These are phyloP conservation scores for Pyrgilauda ruficollis DNA, from an alignment of 2,113 vertebrate genomes.

Conservation along the genomic window DNA sequence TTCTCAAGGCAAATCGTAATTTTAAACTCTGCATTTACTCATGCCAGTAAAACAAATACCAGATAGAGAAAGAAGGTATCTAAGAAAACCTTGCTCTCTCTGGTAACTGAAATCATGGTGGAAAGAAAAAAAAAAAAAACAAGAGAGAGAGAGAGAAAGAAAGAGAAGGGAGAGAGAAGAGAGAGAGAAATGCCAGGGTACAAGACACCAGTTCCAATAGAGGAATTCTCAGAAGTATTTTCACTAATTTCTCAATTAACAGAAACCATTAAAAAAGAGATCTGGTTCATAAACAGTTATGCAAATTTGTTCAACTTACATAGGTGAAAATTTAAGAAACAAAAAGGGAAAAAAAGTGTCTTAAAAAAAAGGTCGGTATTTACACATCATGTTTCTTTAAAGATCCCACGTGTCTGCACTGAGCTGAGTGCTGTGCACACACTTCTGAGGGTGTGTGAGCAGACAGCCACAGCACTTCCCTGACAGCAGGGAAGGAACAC, in stretches of 20 bases:
- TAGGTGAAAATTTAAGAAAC: not conserved
- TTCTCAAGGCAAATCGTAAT: not conserved
- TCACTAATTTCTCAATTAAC: not conserved
- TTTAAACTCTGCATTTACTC: not conserved
- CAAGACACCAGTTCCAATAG: not conserved
- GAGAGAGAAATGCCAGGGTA: accelerated
- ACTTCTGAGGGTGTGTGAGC: not conserved
- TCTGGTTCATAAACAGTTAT: not conserved
- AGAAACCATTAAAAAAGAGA: not conserved
- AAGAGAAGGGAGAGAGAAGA: not conserved
- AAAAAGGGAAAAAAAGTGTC: not conserved
- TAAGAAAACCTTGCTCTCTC: not conserved
- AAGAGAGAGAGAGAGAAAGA: too few species aligned
- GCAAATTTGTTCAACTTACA: not conserved
- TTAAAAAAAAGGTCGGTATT: not conserved
- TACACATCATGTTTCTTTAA: not conserved
- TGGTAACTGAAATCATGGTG: not conserved
- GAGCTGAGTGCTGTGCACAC: not conserved
- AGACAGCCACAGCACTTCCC: not conserved
- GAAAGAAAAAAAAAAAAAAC: not conserved
- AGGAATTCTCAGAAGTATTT: not conserved
- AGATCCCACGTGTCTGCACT: not conserved
- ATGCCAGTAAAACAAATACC: not conserved
- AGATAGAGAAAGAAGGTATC: not conserved
- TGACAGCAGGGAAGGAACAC: not conserved